A percentile compares a stretch with the other conserved stretches of the same genome.
phyloP scores from a whole-genome alignment of 2,797 vertebrate species.

The Menidia menidia region DNA sequence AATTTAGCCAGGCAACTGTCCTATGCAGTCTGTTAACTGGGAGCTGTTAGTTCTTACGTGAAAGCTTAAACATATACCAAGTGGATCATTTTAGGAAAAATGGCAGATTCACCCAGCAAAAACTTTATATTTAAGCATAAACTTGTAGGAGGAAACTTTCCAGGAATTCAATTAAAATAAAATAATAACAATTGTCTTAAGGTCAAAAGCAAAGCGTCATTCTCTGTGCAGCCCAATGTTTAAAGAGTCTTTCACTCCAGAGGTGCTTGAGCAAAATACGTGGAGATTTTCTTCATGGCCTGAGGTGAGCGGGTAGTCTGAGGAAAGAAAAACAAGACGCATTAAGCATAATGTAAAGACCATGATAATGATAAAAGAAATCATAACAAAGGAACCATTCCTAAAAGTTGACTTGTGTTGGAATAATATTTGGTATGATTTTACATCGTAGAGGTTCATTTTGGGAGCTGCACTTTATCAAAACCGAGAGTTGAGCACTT shows the following conservation, averaged over 20 bases:
- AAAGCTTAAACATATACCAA: conserved; percentile 5
- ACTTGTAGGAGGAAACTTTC: conserved; percentile 12
- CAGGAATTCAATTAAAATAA: conserved; percentile 4
- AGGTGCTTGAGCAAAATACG: conserved; percentile 88
- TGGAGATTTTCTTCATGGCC: conserved; percentile 93
- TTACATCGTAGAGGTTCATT: too few relatives aligned
- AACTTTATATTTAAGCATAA: background rate
- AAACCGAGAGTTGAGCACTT: conserved; percentile 37
- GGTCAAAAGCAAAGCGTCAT: conserved; percentile 22
- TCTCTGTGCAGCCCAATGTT: background rate
- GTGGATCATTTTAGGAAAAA: conserved; percentile 16
- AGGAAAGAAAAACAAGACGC: conserved; percentile 19
- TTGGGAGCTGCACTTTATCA: background rate
- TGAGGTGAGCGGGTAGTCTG: conserved; percentile 76
- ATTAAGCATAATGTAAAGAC: too few relatives aligned
- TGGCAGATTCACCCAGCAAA: conserved; percentile 28
- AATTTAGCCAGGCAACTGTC: background rate
- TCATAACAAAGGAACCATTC: background rate
- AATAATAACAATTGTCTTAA: background rate
- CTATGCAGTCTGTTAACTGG: background rate
- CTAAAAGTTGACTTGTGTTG: background rate
- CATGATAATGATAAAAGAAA: too few relatives aligned
- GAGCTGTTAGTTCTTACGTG: background rate
- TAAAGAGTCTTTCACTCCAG: conserved; percentile 63
- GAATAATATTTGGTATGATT: background rate